Evolutionary conservation across 2,797 vertebrate species (phyloP).

Genomic region (Darevskia mixta): DNA sequence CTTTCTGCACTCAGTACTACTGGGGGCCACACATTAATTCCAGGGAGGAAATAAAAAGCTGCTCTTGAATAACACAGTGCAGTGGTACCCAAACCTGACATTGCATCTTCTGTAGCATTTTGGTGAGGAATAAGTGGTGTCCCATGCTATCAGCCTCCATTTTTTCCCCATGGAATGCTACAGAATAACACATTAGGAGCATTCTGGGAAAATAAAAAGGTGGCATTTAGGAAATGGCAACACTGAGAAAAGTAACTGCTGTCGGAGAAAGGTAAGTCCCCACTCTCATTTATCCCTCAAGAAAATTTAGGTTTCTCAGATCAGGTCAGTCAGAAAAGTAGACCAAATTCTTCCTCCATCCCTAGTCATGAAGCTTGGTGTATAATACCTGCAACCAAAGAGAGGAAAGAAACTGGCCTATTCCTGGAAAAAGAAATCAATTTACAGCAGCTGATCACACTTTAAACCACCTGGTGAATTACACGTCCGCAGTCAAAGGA

Average conservation of each 20-base stretch:
- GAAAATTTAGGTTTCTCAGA: background rate
- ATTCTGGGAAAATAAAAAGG: background rate
- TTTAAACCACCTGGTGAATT: constrained; percentile 46
- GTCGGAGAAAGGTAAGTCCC: too few species aligned
- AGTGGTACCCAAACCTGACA: background rate
- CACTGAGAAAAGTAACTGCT: background rate
- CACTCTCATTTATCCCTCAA: background rate
- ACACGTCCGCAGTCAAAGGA: constrained; percentile 24
- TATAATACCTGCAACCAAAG: background rate
- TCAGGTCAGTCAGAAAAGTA: background rate
- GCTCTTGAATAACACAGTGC: background rate
- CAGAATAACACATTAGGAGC: background rate
- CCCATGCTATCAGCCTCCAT: background rate
- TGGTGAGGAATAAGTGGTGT: background rate
- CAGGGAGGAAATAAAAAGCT: background rate
- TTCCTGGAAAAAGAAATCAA: constrained; percentile 1
- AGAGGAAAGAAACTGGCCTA: constrained; percentile 23
- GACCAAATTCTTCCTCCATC: background rate
- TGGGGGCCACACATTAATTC: background rate
- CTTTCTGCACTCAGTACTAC: background rate
- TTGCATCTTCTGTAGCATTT: background rate
- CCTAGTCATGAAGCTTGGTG: background rate
- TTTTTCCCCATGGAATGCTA: too few species aligned
- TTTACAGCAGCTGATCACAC: constrained; percentile 48
- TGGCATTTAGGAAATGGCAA: background rate